Percentiles rank a stretch among this genome's conserved stretches.
Conservation (phyloP, 2,888 invertebrate genomes). For the Saturnia pavonia region DNA sequence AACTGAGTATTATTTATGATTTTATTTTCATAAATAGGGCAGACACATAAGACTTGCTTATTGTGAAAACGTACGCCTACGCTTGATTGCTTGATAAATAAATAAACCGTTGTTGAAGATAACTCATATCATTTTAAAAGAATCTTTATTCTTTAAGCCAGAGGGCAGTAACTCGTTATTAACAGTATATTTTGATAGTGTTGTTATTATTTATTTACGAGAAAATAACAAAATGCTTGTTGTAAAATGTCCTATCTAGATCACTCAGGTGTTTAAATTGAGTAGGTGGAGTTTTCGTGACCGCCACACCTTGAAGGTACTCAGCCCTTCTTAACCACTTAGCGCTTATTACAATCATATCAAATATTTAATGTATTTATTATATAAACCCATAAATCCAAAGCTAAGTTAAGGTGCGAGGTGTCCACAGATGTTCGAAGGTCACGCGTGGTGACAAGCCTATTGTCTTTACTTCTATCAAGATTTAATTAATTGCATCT, state of each 20-base stretch:
- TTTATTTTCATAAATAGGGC: neutral
- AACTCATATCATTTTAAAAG: slow-evolving; percentile 1
- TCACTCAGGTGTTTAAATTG: slow-evolving; percentile 35
- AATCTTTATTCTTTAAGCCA: slow-evolving; percentile 5
- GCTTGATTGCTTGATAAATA: neutral
- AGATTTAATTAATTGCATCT: slow-evolving; percentile 52
- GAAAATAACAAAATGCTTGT: slow-evolving; percentile 55
- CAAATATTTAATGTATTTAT: slow-evolving; percentile 72
- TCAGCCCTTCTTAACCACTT: slow-evolving; percentile 68
- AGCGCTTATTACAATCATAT: slow-evolving; percentile 59
- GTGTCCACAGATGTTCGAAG: slow-evolving; percentile 54
- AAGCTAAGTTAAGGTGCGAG: slow-evolving; percentile 44
- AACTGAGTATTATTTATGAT: neutral
- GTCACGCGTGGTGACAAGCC: slow-evolving; percentile 54
- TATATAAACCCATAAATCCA: slow-evolving; percentile 62
- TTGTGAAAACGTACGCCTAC: neutral
- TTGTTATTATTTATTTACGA: slow-evolving; percentile 30
- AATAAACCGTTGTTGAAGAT: neutral
- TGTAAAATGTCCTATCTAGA: slow-evolving; percentile 56
- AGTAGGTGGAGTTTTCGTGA: slow-evolving; percentile 60
- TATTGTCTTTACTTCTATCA: slow-evolving; percentile 55
- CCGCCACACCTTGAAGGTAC: slow-evolving; percentile 67
- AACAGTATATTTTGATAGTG: neutral
- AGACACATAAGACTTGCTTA: neutral
- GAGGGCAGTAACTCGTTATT: neutral